Evolutionary conservation across 2,888 invertebrate species (phyloP).

Genomic region (Apodemia duryi): DNA sequence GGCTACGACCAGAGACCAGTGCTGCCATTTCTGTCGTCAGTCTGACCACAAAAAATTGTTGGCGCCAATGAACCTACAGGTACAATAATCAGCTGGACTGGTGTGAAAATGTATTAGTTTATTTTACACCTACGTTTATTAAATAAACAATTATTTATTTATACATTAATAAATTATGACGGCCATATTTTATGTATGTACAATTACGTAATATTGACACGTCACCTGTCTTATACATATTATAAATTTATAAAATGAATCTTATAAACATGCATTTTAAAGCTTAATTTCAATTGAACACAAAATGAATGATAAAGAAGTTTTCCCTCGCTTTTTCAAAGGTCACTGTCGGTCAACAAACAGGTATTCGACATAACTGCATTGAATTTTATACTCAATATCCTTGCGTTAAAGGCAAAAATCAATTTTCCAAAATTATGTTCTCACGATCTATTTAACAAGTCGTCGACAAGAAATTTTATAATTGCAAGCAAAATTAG

Average conservation of each 20-base stretch:
- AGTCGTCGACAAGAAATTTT: conserved; percentile 26
- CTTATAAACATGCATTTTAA: not conserved
- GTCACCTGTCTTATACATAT: conserved; percentile 17
- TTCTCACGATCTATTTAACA: conserved; percentile 41
- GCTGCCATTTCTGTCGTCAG: too few species aligned
- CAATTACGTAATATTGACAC: conserved; percentile 24
- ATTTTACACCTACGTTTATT: not conserved
- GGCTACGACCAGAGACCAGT: too few species aligned
- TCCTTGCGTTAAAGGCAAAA: conserved; percentile 24
- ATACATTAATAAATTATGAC: conserved; percentile 3
- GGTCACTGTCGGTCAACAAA: conserved; percentile 68
- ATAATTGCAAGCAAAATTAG: conserved; percentile 16
- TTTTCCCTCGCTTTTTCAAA: conserved; percentile 49
- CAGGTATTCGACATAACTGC: conserved; percentile 48
- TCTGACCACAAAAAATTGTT: not conserved
- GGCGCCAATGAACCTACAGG: too few species aligned
- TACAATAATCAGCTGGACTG: too few species aligned
- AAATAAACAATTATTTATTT: conserved; percentile 10
- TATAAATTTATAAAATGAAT: not conserved
- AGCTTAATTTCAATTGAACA: conserved; percentile 5
- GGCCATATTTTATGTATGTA: conserved; percentile 23
- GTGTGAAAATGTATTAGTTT: not conserved
- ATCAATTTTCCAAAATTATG: conserved; percentile 20
- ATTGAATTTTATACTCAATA: conserved; percentile 22
- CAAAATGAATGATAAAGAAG: conserved; percentile 21